phyloP scores from a whole-genome alignment of 2,797 vertebrate species.

The Mormyrops boulengeri region DNA sequence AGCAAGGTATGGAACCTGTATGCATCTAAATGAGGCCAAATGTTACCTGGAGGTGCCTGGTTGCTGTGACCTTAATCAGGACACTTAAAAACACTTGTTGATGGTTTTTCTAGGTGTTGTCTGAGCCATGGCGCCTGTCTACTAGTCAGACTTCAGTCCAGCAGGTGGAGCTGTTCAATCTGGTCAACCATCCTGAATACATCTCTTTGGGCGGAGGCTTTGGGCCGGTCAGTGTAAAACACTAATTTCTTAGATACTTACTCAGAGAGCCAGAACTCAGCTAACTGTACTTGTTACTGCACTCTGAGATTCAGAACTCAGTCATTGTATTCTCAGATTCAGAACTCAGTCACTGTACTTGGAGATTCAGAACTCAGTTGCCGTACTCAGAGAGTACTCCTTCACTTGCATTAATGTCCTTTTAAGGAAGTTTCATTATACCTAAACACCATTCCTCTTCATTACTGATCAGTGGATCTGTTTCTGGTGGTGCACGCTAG shows the following conservation, averaged over 20 bases:
- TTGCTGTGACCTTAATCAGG: not conserved
- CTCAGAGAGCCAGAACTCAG: not conserved
- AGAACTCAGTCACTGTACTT: not conserved
- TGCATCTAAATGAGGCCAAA: not conserved
- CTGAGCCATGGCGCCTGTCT: conserved; percentile 78
- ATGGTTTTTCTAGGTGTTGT: conserved; percentile 60
- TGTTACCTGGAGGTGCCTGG: not conserved
- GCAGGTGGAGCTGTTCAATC: conserved; percentile 75
- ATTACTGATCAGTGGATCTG: not conserved
- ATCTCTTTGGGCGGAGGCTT: conserved; percentile 80
- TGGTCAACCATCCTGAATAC: conserved; percentile 72
- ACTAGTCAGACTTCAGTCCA: conserved; percentile 80
- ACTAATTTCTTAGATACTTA: not conserved
- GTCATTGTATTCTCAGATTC: not conserved
- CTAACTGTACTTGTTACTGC: not conserved
- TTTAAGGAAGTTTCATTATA: not conserved
- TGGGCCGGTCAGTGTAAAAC: conserved; percentile 68
- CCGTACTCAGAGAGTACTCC: not conserved
- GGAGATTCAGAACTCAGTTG: not conserved
- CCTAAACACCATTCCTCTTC: not conserved
- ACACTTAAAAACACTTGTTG: not conserved
- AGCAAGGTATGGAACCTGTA: conserved; percentile 59
- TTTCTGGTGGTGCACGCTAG: not conserved
- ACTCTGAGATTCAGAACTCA: not conserved
- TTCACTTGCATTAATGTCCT: not conserved